Evolutionary conservation across 2,113 vertebrate species (phyloP), one percentile per base, ranked within the genome.

Genomic region (Takifugu bimaculatus): DNA sequence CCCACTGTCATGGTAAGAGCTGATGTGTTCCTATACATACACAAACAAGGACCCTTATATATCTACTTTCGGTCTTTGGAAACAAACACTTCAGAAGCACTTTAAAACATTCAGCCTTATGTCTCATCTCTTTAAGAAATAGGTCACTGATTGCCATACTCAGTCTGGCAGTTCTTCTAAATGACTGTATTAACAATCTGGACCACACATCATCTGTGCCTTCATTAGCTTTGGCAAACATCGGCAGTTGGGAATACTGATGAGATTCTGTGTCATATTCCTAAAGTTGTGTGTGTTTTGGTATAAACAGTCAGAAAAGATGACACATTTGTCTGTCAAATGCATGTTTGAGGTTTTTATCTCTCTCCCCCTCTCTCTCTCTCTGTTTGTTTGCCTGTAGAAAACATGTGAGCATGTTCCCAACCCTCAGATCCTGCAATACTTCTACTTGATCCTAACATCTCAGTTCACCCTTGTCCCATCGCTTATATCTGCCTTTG

Each of bases 1-100:
- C 97, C 95, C 15, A 87, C 93, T 51, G 85, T 95, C 67, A 90
- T 92, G 79, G 97, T 98, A 84, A 87, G 92, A 55, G 13, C 42
- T 35, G 25, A 45, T 15, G 44, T 45, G 1, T 13, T 45, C 4
- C 42, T 6, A 43, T 43, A 43, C 6, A 43, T 9, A 43, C 68
- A 53, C 26, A 50, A 29, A 55, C 44, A 29, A 51, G 12, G 6
- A 45, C 44, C 29, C 29, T 32, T 32, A 32, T 32, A 32, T 32
- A 32, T 32, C 29, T 32, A 32, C 29, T 32, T 32, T 32, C 29
- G 5, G 29, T 32, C 29, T 32, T 52, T 32, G 3, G 5, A 65
- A 35, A 50, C 42, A 65, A 32, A 72, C 32, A 64, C 51, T 73
- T 54, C 20, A 57, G 50, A 52, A 66, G 13, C 42, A 13, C 42